These are phyloP conservation scores for Rugalucina vietnamica DNA, from an alignment of 2,888 invertebrate genomes.

Conservation along the genomic window DNA sequence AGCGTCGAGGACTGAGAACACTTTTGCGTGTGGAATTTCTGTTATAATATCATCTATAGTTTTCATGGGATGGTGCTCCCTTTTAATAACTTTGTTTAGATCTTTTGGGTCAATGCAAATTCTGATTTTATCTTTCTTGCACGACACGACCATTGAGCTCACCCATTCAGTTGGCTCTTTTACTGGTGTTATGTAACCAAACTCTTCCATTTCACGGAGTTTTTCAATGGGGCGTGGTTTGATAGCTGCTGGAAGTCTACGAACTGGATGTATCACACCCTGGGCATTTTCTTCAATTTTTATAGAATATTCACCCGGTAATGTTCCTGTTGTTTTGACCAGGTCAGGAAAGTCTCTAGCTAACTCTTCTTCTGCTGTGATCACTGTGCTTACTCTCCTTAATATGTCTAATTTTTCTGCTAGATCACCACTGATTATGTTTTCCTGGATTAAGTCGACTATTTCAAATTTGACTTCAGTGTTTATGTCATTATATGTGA, in stretches of 20 bases:
- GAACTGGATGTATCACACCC: slow-evolving; percentile 34
- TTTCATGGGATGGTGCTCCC: slow-evolving; percentile 66
- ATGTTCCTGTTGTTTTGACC: no score
- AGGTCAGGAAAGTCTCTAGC: no score
- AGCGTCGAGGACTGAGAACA: background rate
- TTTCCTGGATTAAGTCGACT: slow-evolving; percentile 29
- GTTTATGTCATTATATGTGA: slow-evolving; percentile 19
- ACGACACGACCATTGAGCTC: slow-evolving; percentile 60
- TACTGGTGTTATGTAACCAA: slow-evolving; percentile 38
- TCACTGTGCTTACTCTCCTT: background rate
- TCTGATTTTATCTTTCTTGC: slow-evolving; percentile 52
- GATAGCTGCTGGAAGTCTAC: slow-evolving; percentile 26
- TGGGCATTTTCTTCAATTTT: slow-evolving; percentile 12
- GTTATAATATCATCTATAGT: slow-evolving; percentile 65
- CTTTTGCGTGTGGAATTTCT: slow-evolving; percentile 55
- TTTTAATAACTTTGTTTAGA: slow-evolving; percentile 60
- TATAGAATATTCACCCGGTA: slow-evolving; percentile 14
- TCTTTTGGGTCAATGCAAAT: slow-evolving; percentile 66
- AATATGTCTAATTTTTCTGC: slow-evolving; percentile 37
- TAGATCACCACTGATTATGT: slow-evolving; percentile 22
- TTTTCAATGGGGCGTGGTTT: slow-evolving; percentile 26
- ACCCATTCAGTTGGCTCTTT: slow-evolving; percentile 66
- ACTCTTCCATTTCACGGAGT: slow-evolving; percentile 45
- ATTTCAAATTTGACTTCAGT: slow-evolving; percentile 22
- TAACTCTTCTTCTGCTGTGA: background rate